Base-by-base conservation (phyloP, 2,797 vertebrate genomes). In the Taeniopygia guttata region DNA sequence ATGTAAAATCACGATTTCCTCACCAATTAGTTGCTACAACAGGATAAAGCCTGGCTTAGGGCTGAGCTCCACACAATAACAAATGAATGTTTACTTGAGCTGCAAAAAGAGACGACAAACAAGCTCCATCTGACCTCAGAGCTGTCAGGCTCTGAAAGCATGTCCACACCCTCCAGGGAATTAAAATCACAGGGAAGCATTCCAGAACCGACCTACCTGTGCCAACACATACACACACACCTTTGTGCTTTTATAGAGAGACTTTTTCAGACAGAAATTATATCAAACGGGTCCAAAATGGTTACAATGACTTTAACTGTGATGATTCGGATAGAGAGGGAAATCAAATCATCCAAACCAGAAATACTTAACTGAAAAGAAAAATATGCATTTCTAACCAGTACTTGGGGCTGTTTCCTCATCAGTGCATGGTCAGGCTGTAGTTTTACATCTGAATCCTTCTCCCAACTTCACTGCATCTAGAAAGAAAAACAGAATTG, bases 391-490 rank as follows among this genome's bases (percentile, higher is more conserved):
- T 72, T 90, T 91, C 97, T 97, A 87, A 97, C 96, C 89, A 42
- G 92, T 75, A 66, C 56, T 32, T 29, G 90, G 29, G 87, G 74
- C 60, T 94, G 60, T 23, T 83, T 36, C 96, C 84, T 73, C 74
- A 59, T 94, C 81, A 80, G 25, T 58, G 66, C 66, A 51, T 60
- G 48, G 63, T 62, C 58, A 64, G 7, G 72, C 54, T 74, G 58
- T 8, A 40, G 76, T 38, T 74, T 90, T 78, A 88, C 75, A 46
- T 76, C 81, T 84, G 59, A 83, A 89, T 84, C 51, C 36, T 78
- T 63, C 68, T 95, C 38, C 26, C 18, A 75, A 48, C 48, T 91
- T 94, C 83, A 95, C 54, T 68, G 92, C 86, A 96, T 93, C 96
- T 97, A 73, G 26, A 87, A 68, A 91, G 16, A 93, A 90, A 95